phyloP scores from a whole-genome alignment of 2,888 invertebrate genomes.

The Melinopterus prodromus region DNA sequence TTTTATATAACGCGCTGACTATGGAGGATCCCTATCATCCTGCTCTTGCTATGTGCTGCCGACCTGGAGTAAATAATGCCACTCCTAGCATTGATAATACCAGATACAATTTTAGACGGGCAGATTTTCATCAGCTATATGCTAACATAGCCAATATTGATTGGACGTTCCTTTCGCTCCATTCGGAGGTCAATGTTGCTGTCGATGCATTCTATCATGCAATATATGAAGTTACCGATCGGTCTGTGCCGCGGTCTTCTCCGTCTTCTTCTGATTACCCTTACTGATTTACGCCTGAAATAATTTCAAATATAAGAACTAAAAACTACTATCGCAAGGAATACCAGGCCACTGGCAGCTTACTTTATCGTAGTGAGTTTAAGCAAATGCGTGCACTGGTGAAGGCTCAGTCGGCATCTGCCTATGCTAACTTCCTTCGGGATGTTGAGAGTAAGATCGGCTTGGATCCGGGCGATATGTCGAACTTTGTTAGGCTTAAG shows the following conservation, averaged over 20 bases:
- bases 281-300: background rate
- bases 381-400: background rate
- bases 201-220: background rate
- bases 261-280: background rate
- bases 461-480: constrained; percentile 34
- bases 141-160: no score
- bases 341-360: background rate
- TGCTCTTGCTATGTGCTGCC: no score
- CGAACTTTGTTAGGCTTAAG: background rate
- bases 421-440: background rate
- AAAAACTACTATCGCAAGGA: background rate
- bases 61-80: no score
- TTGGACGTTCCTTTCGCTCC: background rate
- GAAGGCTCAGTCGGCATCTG: background rate
- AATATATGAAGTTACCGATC: background rate
- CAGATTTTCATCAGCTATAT: no score
- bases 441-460: background rate
- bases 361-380: background rate
- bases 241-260: background rate
- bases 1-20: no score
- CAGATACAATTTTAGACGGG: no score
- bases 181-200: background rate
- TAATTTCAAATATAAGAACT: background rate
- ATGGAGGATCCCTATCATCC: no score
- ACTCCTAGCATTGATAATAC: no score